Evolutionary conservation across 2,797 vertebrate species (phyloP).

Genomic region (Natrix natrix): DNA sequence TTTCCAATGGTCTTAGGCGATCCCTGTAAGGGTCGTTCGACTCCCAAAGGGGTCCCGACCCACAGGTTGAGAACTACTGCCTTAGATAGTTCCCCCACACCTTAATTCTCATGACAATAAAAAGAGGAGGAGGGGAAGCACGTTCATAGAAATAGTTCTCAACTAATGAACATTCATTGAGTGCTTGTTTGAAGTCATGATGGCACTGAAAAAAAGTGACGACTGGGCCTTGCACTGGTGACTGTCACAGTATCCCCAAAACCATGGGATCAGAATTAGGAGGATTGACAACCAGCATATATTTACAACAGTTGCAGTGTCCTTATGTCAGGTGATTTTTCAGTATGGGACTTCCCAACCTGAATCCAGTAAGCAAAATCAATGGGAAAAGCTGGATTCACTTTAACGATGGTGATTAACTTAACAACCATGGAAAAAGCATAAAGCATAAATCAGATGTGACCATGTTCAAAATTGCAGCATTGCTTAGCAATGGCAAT

Average conservation of each 20-base stretch:
- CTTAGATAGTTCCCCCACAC: not conserved
- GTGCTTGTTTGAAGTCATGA: not conserved
- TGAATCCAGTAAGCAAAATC: not conserved
- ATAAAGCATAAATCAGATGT: too few relatives aligned
- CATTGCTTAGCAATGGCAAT: too few relatives aligned
- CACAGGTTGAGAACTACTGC: not conserved
- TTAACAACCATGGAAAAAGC: too few relatives aligned
- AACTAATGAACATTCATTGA: not conserved
- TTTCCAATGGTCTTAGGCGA: too few relatives aligned
- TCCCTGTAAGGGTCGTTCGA: too few relatives aligned
- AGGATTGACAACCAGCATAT: not conserved
- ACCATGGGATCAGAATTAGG: not conserved
- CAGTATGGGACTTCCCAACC: not conserved
- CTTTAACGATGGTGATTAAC: not conserved
- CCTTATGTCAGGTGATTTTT: not conserved
- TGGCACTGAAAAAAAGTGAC: not conserved
- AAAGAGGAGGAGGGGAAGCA: not conserved
- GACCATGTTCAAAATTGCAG: too few relatives aligned
- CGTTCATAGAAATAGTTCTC: not conserved
- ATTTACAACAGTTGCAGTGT: not conserved
- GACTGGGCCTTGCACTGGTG: not conserved
- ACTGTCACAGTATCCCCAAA: not conserved
- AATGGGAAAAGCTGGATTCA: not conserved
- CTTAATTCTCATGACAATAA: not conserved
- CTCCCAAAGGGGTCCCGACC: too few relatives aligned